These are phyloP conservation scores for Campoletis raptor DNA, from an alignment of 2,888 invertebrate genomes.

Conservation along the genomic window DNA sequence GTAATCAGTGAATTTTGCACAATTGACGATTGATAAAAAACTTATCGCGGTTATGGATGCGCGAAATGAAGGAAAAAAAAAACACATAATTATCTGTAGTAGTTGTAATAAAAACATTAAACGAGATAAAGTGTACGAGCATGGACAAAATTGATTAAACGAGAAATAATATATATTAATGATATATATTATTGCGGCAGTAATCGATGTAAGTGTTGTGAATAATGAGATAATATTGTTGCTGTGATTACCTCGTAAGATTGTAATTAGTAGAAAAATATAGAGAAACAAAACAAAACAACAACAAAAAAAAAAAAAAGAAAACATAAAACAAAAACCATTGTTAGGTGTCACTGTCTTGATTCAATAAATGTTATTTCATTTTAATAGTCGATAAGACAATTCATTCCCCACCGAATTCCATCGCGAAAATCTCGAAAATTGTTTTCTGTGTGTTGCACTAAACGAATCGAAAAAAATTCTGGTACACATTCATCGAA, in stretches of 20 bases:
- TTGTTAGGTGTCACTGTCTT: constrained; percentile 85
- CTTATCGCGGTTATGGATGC: constrained; percentile 73
- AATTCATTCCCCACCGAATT: constrained; percentile 22
- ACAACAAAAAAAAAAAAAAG: constrained; percentile 52
- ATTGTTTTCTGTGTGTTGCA: not conserved
- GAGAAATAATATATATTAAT: constrained; percentile 73
- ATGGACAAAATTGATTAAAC: constrained; percentile 82
- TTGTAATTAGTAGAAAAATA: constrained; percentile 83
- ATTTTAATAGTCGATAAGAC: constrained; percentile 78
- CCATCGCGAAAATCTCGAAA: not conserved
- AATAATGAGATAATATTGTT: constrained; percentile 85
- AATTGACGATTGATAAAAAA: constrained; percentile 18
- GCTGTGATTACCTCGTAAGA: constrained; percentile 85
- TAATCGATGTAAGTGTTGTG: constrained; percentile 85
- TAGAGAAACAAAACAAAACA: constrained; percentile 67
- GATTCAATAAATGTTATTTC: constrained; percentile 85
- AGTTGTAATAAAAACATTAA: constrained; percentile 70
- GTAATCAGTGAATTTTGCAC: not conserved
- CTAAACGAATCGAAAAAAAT: not conserved
- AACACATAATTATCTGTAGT: constrained; percentile 77
- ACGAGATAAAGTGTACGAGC: constrained; percentile 80
- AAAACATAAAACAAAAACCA: constrained; percentile 73
- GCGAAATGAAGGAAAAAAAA: constrained; percentile 35
- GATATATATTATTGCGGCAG: constrained; percentile 84
- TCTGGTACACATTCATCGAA: not conserved